Percentiles rank a stretch among this genome's conserved stretches.
phyloP scores from a whole-genome alignment of 1,140 invertebrate genomes.

The Solenopsis invicta region DNA sequence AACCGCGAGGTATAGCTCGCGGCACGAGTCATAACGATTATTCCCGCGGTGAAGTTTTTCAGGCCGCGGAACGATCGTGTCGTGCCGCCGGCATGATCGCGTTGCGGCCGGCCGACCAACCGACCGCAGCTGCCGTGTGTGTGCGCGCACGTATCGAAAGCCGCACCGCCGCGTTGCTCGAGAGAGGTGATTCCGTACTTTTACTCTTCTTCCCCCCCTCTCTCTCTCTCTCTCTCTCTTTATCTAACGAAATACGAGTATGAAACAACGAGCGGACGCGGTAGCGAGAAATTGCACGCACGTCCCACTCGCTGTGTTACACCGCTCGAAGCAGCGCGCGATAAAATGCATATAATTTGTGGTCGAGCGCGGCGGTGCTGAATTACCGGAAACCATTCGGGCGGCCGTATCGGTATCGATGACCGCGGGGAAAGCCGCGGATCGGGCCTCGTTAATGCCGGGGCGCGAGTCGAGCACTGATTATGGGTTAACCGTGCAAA shows the following conservation, averaged over 20 bases:
- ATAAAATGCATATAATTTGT: slow-evolving; percentile 71
- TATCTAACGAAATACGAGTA: slow-evolving; percentile 45
- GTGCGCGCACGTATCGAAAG: slow-evolving; percentile 11
- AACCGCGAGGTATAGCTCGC: slow-evolving; percentile 47
- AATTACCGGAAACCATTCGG: slow-evolving; percentile 70
- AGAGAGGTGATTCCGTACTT: not conserved
- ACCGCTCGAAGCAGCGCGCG: slow-evolving; percentile 40
- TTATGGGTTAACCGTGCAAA: slow-evolving; percentile 65
- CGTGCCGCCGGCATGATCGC: slow-evolving; percentile 31
- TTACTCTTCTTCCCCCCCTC: too few species aligned
- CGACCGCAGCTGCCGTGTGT: slow-evolving; percentile 24
- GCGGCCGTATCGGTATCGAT: slow-evolving; percentile 66
- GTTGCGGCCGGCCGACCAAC: not conserved
- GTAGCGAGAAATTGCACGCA: slow-evolving; percentile 58
- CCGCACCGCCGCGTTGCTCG: not conserved
- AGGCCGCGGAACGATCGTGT: slow-evolving; percentile 50
- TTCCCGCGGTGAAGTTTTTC: slow-evolving; percentile 44
- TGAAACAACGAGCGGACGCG: slow-evolving; percentile 38
- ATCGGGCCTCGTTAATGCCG: slow-evolving; percentile 60
- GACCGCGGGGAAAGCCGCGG: slow-evolving; percentile 48
- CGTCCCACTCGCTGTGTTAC: not conserved
- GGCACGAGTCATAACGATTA: slow-evolving; percentile 53
- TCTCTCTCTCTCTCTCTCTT: too few species aligned
- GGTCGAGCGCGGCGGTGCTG: slow-evolving; percentile 30
- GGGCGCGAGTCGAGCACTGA: slow-evolving; percentile 49